Percentiles rank a stretch among this genome's conserved stretches.
phyloP scores from a whole-genome alignment of 2,888 invertebrate species.

The Apamea epomidion region DNA sequence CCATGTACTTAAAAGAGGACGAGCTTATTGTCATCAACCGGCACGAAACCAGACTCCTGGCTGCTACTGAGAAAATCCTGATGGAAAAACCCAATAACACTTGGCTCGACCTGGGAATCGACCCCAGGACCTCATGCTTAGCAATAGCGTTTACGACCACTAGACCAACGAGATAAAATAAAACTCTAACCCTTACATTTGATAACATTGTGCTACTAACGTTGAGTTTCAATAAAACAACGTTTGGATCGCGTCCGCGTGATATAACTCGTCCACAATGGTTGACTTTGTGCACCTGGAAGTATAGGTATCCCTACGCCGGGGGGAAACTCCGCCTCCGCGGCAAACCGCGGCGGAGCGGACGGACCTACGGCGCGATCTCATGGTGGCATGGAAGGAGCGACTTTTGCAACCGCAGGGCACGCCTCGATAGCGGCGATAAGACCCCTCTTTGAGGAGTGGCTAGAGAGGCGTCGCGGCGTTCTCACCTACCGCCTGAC shows the following conservation, averaged over 20 bases:
- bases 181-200: not conserved
- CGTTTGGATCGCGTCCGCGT: not conserved
- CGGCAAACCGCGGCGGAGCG: too few species aligned
- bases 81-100: not conserved
- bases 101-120: not conserved
- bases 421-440: too few species aligned
- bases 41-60: not conserved
- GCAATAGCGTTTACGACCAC: not conserved
- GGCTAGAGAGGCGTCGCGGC: too few species aligned
- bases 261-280: not conserved
- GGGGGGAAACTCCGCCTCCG: too few species aligned
- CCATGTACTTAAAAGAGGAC: not conserved
- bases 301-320: conserved; percentile 41
- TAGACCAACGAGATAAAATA: not conserved
- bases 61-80: not conserved
- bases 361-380: too few species aligned
- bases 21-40: not conserved
- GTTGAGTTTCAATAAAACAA: not conserved
- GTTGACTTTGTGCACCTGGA: not conserved
- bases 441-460: too few species aligned
- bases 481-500: too few species aligned
- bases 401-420: too few species aligned
- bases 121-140: not conserved
- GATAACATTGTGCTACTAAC: not conserved
- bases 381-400: too few species aligned